These are phyloP conservation scores for Danaus chrysippus DNA, from an alignment of 2,888 invertebrate species.

Conservation along the genomic window DNA sequence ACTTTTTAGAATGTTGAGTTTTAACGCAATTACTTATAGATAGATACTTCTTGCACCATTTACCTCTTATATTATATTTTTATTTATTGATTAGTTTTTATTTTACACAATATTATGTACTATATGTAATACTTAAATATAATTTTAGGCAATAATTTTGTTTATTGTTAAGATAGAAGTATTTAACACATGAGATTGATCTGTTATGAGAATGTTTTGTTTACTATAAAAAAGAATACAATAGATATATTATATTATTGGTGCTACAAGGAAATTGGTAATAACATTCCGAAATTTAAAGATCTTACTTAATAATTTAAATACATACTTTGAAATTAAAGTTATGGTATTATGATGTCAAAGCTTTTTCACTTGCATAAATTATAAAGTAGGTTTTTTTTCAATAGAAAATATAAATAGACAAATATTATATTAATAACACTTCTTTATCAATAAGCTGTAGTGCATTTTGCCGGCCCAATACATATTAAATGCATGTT, in stretches of 20 bases:
- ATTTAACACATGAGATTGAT: slow-evolving; percentile 8
- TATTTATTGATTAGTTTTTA: neutral
- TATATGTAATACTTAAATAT: neutral
- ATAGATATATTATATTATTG: slow-evolving; percentile 13
- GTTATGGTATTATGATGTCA: slow-evolving; percentile 33
- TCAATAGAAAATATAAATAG: too few relatives aligned
- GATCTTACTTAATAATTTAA: neutral
- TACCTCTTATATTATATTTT: slow-evolving; percentile 1
- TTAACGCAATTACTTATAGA: neutral
- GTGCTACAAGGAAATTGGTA: slow-evolving; percentile 18
- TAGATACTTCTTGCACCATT: slow-evolving; percentile 4
- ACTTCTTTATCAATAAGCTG: slow-evolving; percentile 26
- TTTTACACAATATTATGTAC: neutral
- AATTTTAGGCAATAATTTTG: slow-evolving; percentile 10
- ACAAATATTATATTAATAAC: neutral
- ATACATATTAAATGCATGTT: neutral
- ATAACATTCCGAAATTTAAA: slow-evolving; percentile 27
- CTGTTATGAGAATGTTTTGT: slow-evolving; percentile 12
- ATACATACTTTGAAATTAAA: slow-evolving; percentile 1
- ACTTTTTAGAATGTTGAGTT: slow-evolving; percentile 4
- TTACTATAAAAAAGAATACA: slow-evolving; percentile 6
- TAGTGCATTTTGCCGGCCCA: slow-evolving; percentile 21
- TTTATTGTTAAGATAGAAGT: slow-evolving; percentile 11
- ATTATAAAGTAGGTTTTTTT: too few relatives aligned
- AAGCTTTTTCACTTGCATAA: slow-evolving; percentile 38